These are phyloP conservation scores for Rhadinocentrus ornatus DNA, from an alignment of 2,797 vertebrate genomes.

Conservation along the genomic window DNA sequence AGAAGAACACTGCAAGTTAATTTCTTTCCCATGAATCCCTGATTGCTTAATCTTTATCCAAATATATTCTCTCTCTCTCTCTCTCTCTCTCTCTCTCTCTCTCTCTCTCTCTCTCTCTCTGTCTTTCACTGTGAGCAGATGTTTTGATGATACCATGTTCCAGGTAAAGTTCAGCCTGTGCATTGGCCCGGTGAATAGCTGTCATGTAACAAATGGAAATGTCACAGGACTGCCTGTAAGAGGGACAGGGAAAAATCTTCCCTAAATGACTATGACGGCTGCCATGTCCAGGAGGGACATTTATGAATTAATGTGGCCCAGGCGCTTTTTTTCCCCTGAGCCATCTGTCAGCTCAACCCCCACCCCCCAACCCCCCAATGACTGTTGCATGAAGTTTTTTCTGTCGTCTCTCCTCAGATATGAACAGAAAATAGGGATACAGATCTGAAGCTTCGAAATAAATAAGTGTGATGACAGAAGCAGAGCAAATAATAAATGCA, in stretches of 20 bases:
- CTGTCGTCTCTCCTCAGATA: slow-evolving; percentile 8
- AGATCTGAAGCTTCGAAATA: no score
- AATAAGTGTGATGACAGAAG: no score
- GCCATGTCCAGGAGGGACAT: slow-evolving; percentile 52
- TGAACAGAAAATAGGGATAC: not conserved
- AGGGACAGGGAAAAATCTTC: slow-evolving; percentile 56
- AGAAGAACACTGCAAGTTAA: slow-evolving; percentile 21
- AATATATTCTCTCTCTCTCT: not conserved
- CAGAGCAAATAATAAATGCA: no score
- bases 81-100: not conserved
- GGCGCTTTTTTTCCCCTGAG: slow-evolving; percentile 10
- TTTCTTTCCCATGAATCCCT: slow-evolving; percentile 4
- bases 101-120: not conserved
- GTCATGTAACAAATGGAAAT: slow-evolving; percentile 69
- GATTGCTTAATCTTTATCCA: slow-evolving; percentile 7
- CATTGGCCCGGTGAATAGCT: slow-evolving; percentile 42
- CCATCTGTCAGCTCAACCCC: slow-evolving; percentile 22
- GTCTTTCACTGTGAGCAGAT: slow-evolving; percentile 1
- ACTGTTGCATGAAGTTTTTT: slow-evolving; percentile 26
- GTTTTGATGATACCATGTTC: slow-evolving; percentile 28
- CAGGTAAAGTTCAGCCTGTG: slow-evolving; percentile 14
- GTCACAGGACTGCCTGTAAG: slow-evolving; percentile 47
- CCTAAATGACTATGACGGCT: slow-evolving; percentile 62
- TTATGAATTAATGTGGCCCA: slow-evolving; percentile 51
- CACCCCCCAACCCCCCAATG: not conserved